Evolutionary conservation across 2,113 vertebrate species (phyloP).

Genomic region (Laticauda laticaudata): DNA sequence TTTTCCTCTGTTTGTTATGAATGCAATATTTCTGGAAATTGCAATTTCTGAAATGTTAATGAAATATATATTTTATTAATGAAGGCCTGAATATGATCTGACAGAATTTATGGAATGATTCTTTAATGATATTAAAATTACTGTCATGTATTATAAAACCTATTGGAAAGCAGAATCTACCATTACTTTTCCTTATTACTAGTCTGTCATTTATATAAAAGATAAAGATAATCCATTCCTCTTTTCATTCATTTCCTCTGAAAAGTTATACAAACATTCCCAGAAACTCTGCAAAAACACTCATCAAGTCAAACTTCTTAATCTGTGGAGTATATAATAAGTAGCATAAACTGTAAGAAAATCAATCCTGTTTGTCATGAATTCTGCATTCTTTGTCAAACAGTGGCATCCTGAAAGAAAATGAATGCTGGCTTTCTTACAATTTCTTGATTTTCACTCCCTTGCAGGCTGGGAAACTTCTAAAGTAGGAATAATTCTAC

Average conservation of each 20-base stretch:
- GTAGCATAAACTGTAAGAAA: not conserved
- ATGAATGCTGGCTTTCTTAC: not conserved
- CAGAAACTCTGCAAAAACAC: not conserved
- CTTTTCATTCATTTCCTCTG: not conserved
- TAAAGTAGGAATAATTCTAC: not conserved
- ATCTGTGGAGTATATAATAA: not conserved
- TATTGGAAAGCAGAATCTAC: not conserved
- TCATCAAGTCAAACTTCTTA: constrained; percentile 7
- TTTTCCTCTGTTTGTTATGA: not conserved
- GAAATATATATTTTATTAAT: not conserved
- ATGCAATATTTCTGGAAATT: not conserved
- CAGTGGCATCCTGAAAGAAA: not conserved
- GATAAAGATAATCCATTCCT: constrained; percentile 4
- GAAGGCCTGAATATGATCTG: not conserved
- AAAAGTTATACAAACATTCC: not conserved
- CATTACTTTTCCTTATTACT: constrained; percentile 15
- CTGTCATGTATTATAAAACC: not conserved
- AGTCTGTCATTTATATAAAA: not conserved
- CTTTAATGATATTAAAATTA: not conserved
- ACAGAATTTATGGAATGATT: not conserved
- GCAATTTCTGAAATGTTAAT: not conserved
- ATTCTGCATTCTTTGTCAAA: not conserved
- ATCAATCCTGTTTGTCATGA: not conserved
- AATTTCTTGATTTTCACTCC: not conserved
- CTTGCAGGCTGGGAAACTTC: not conserved